A percentile compares a stretch with the other conserved stretches of the same genome.
Evolutionary conservation across 2,888 invertebrate species (phyloP).

Genomic region (Heliconius charithonia): DNA sequence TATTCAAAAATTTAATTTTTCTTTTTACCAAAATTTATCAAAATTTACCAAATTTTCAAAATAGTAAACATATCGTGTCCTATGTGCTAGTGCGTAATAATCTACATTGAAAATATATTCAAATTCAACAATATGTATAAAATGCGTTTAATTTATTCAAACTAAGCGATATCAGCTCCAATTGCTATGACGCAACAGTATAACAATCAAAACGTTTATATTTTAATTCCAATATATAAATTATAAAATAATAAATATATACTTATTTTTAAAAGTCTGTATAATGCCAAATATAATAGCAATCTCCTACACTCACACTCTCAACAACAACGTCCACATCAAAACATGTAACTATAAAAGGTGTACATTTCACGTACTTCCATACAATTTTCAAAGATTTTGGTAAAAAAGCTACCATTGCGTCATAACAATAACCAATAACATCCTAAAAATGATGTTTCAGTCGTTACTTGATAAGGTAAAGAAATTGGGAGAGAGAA

Average conservation of each 20-base stretch:
- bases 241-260: slow-evolving; percentile 13
- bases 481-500: slow-evolving; percentile 25
- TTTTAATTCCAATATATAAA: slow-evolving; percentile 15
- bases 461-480: slow-evolving; percentile 36
- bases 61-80: slow-evolving; percentile 37
- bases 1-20: background rate
- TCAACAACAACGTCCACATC: slow-evolving; percentile 8
- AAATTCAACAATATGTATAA: slow-evolving; percentile 41
- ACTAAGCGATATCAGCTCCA: slow-evolving; percentile 26
- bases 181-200: slow-evolving; percentile 41
- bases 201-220: slow-evolving; percentile 30
- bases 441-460: slow-evolving; percentile 30
- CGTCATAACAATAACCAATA: slow-evolving; percentile 37
- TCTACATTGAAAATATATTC: slow-evolving; percentile 39
- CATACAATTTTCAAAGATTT: slow-evolving; percentile 5
- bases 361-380: slow-evolving; percentile 4
- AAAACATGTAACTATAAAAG: slow-evolving; percentile 23
- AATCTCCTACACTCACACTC: slow-evolving; percentile 10
- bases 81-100: slow-evolving; percentile 42
- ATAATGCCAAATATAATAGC: slow-evolving; percentile 22
- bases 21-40: slow-evolving; percentile 5
- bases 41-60: slow-evolving; percentile 19
- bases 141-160: slow-evolving; percentile 21
- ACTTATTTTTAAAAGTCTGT: slow-evolving; percentile 12
- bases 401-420: slow-evolving; percentile 29